Evolutionary conservation across 2,113 vertebrate species (phyloP), one percentile per base, ranked within the genome.

Genomic region (Passer domesticus): DNA sequence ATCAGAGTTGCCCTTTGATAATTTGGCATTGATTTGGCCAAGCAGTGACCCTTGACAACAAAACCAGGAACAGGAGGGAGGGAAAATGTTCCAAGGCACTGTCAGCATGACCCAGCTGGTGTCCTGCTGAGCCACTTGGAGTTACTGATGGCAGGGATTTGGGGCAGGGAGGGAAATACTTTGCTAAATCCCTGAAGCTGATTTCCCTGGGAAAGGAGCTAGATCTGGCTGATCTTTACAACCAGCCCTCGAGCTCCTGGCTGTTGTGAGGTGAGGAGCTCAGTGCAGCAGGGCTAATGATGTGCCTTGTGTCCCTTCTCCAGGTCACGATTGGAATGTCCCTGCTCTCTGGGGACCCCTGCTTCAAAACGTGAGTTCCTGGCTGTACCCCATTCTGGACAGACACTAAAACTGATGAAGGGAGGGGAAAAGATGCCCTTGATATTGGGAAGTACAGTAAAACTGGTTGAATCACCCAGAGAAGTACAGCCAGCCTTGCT

Each of bases 281-380:
- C 9, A 2, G 63, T 25, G 41, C 87, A 84, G 30, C 24, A 3
- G 20, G 35, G 76, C 39, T 96, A 67, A 93, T 2, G 1, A 52
- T 44, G 66, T 77, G 63, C 35, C 44, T 79, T 94, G 33, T 94
- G n/a, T 64, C n/a, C 11, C 53, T 44, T 91, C 31, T 75, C 25
- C 95, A 99, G 99, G 98, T 99, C 95, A 99, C 98, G 8, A 99
- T 99, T 2, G 99, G 99, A 80, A 99, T 99, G 99, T 99, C 98
- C 46, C 98, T 99, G 46, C 98, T 99, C 7, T 99, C 99, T 2
- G 99, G 99, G 91, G 99, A 99, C 89, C 99, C 99, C 15, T 99
- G 99, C 98, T 99, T 99, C 95, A 99, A 99, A 98, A 99, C 98
- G 99, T 99, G 96, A 99, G 99, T 98, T 76, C 62, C 43, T 81